Percentiles rank a stretch among this genome's conserved stretches.
These are phyloP conservation scores for Phaethornis superciliosus DNA, from an alignment of 2,113 vertebrate genomes.

Conservation along the genomic window DNA sequence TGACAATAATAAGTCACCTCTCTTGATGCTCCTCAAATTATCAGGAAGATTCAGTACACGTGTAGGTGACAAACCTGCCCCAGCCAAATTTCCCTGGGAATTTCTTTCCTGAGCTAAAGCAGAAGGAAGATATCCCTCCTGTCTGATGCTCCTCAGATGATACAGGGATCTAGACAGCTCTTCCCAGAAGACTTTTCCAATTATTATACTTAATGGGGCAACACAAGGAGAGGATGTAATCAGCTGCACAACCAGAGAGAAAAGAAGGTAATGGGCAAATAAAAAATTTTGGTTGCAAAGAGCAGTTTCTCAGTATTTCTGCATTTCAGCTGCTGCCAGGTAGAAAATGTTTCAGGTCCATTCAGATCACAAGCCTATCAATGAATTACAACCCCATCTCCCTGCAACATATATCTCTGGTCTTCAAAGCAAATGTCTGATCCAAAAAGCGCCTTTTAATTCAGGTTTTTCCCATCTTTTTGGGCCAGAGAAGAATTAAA, in stretches of 20 bases:
- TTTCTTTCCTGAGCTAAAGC: background rate
- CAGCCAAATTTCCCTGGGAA: background rate
- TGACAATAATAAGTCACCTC: fast-evolving
- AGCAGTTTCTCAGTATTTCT: background rate
- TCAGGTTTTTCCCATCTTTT: background rate
- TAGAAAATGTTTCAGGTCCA: background rate
- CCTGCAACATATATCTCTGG: background rate
- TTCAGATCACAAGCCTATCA: background rate
- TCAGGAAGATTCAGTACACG: background rate
- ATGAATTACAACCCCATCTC: background rate
- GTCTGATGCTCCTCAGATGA: background rate
- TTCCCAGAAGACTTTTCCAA: background rate
- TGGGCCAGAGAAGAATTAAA: background rate
- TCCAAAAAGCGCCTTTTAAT: background rate
- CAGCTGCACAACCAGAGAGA: background rate
- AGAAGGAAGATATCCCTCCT: background rate
- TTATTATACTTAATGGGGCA: background rate
- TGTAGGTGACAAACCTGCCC: background rate
- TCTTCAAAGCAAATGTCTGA: background rate
- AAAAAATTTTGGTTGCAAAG: background rate
- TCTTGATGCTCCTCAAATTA: background rate
- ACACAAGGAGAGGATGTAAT: background rate
- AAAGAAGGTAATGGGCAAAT: background rate
- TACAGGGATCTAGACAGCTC: background rate
- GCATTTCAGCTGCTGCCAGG: background rate